A percentile compares a stretch with the other conserved stretches of the same genome.
Conservation (phyloP, 2,113 vertebrate species). For the Actenoides hombroni region DNA sequence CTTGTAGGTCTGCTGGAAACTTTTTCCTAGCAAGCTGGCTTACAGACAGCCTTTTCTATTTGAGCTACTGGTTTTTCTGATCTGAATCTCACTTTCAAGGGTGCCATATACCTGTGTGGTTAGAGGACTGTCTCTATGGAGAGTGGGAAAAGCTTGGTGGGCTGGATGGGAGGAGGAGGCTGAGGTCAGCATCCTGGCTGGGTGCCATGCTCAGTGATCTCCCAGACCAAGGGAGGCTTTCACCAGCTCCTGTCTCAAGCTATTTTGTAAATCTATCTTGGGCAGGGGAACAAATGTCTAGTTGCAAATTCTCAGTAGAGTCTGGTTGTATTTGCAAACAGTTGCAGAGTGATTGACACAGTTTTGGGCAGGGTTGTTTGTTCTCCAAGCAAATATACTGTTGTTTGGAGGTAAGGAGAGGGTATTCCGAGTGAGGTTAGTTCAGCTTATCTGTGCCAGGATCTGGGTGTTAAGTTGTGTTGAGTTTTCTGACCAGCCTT, state of each 20-base stretch:
- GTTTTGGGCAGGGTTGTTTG: background rate
- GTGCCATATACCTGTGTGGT: background rate
- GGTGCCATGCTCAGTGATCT: background rate
- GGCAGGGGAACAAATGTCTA: background rate
- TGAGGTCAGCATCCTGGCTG: background rate
- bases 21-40: background rate
- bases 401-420: background rate
- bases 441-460: background rate
- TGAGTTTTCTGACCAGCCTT: background rate
- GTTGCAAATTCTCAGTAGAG: background rate
- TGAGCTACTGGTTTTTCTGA: background rate
- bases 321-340: background rate
- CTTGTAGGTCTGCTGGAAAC: background rate
- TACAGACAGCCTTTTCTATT: background rate
- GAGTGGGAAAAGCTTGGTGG: background rate
- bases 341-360: background rate
- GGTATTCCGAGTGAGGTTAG: background rate
- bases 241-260: background rate
- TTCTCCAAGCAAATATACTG: background rate
- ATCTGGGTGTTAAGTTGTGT: background rate
- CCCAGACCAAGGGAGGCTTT: background rate
- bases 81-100: background rate
- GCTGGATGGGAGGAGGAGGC: background rate
- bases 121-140: background rate
- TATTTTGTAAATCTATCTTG: background rate